phyloP scores from a whole-genome alignment of 2,888 invertebrate genomes.

The Spicauda simplicius region DNA sequence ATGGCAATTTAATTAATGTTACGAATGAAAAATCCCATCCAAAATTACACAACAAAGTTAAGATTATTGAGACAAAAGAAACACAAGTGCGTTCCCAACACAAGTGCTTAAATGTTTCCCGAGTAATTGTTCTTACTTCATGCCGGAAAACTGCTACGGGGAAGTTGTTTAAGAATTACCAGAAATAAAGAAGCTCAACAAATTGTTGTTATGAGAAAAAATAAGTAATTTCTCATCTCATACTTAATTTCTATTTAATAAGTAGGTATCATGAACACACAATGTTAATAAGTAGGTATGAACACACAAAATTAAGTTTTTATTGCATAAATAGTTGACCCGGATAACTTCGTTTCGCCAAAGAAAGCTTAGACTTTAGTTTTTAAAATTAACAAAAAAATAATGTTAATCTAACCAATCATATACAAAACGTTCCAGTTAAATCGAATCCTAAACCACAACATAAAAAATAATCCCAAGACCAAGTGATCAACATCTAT shows the following conservation, averaged over 20 bases:
- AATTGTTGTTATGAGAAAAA: neutral
- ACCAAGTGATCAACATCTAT: too few relatives aligned
- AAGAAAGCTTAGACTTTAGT: too few relatives aligned
- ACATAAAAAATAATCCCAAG: too few relatives aligned
- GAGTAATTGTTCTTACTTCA: slow-evolving; percentile 14
- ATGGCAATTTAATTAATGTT: neutral
- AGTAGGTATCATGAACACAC: too few relatives aligned
- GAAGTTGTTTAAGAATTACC: neutral
- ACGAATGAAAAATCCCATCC: neutral
- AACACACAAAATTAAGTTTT: too few relatives aligned
- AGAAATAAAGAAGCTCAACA: neutral
- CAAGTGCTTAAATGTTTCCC: slow-evolving; percentile 10
- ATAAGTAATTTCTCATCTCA: neutral
- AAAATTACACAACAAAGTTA: slow-evolving; percentile 1
- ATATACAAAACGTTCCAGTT: too few relatives aligned
- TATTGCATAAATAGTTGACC: too few relatives aligned
- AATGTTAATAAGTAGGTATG: too few relatives aligned
- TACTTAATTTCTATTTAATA: neutral
- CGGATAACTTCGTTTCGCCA: too few relatives aligned
- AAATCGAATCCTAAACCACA: too few relatives aligned
- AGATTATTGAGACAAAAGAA: slow-evolving; percentile 5
- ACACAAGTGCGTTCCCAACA: slow-evolving; percentile 6
- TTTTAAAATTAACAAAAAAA: too few relatives aligned
- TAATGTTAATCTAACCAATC: too few relatives aligned
- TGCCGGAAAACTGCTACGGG: neutral